Conservation (phyloP, 2,888 invertebrate genomes). For the Achlya flavicornis region DNA sequence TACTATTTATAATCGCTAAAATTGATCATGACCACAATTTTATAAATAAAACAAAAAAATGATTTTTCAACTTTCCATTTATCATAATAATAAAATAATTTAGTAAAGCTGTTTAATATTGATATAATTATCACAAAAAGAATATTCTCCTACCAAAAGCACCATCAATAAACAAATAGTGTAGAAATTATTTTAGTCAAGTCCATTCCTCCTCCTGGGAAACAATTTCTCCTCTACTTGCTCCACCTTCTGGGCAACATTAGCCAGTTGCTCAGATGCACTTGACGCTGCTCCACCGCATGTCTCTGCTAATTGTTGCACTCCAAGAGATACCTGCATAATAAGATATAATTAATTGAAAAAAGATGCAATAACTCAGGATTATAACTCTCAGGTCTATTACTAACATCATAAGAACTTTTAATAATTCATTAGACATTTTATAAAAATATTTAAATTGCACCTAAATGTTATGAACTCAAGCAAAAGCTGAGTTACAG, state of each 20-base stretch:
- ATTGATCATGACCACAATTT: too few relatives aligned
- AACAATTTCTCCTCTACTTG: conserved; percentile 67
- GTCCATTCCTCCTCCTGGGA: conserved; percentile 72
- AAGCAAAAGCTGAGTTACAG: too few relatives aligned
- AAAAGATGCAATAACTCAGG: too few relatives aligned
- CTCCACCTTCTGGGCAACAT: conserved; percentile 71
- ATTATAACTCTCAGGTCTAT: too few relatives aligned
- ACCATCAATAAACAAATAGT: conserved; percentile 11
- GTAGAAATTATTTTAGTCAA: conserved; percentile 53
- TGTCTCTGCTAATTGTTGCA: conserved; percentile 72
- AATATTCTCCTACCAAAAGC: conserved; percentile 19
- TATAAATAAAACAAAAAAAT: conserved; percentile 9
- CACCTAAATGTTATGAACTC: too few relatives aligned
- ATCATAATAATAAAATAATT: conserved; percentile 30
- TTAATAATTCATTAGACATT: too few relatives aligned
- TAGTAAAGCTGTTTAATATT: conserved; percentile 24
- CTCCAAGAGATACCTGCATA: conserved; percentile 68
- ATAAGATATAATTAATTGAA: too few relatives aligned
- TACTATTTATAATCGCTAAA: too few relatives aligned
- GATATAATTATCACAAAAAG: neutral
- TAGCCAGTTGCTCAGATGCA: conserved; percentile 67
- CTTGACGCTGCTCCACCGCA: conserved; percentile 70
- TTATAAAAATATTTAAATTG: too few relatives aligned
- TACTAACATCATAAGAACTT: too few relatives aligned
- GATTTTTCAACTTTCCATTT: conserved; percentile 11